Conservation (phyloP, 2,113 vertebrate species). For the Hippocampus guttulatus region DNA sequence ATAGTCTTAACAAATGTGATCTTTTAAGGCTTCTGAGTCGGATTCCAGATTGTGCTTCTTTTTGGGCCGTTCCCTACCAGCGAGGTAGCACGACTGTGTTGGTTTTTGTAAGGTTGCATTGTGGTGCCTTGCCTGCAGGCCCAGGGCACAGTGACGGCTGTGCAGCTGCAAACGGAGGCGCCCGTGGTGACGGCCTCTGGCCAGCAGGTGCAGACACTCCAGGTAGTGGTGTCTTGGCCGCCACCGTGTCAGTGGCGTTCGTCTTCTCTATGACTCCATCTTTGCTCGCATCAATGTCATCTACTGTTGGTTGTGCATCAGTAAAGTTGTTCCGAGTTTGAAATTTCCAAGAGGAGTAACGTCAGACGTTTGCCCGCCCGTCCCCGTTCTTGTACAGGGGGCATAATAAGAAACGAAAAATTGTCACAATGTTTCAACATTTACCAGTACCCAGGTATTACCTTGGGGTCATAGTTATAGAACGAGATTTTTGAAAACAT, state of each 20-base stretch:
- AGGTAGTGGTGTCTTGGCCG: constrained; percentile 98
- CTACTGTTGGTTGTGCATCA: too few species aligned
- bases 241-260: constrained; percentile 45
- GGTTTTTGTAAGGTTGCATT: constrained; percentile 42
- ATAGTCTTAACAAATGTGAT: too few species aligned
- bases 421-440: too few species aligned
- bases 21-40: too few species aligned
- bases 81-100: not conserved
- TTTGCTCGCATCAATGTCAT: not conserved
- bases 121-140: constrained; percentile 84
- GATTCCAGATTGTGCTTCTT: not conserved
- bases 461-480: too few species aligned
- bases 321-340: too few species aligned
- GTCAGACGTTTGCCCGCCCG: too few species aligned
- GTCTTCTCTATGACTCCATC: not conserved
- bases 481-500: too few species aligned
- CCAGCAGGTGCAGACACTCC: constrained; percentile 99
- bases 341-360: too few species aligned
- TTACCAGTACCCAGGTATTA: too few species aligned
- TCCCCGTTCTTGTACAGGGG: too few species aligned
- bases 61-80: not conserved
- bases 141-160: constrained; percentile 97
- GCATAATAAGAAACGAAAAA: too few species aligned
- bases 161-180: constrained; percentile 98
- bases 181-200: constrained; percentile 94